These are phyloP conservation scores for Diplolepis rosae DNA, from an alignment of 2,888 invertebrate species.

Conservation along the genomic window DNA sequence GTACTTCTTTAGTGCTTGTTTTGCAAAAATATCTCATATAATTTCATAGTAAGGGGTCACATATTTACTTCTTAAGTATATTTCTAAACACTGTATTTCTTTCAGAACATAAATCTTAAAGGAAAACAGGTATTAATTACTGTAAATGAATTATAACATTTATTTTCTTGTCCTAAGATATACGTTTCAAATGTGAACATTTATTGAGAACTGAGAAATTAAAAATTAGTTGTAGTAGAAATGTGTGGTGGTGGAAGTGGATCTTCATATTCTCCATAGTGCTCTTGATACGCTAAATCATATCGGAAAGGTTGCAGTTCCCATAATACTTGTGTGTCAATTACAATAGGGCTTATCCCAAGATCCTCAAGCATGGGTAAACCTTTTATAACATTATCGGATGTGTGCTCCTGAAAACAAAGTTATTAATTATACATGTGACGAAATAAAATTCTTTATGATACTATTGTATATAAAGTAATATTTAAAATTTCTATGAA, in stretches of 20 bases:
- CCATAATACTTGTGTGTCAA: constrained; percentile 90
- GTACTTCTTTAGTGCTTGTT: no score
- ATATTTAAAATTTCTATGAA: no score
- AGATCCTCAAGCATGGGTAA: constrained; percentile 91
- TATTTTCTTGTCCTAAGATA: no score
- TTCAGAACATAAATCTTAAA: no score
- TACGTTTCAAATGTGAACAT: not conserved
- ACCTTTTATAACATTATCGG: constrained; percentile 79
- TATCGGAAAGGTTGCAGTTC: constrained; percentile 83
- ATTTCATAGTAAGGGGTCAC: no score
- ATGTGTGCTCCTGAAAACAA: constrained; percentile 81
- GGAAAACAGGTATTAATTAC: no score
- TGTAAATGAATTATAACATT: no score
- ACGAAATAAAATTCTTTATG: constrained; percentile 9
- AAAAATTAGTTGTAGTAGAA: not conserved
- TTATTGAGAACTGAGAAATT: not conserved
- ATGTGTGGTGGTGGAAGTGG: constrained; percentile 77
- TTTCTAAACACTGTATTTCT: no score
- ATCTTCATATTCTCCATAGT: constrained; percentile 83
- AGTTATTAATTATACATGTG: constrained; percentile 4
- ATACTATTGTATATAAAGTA: no score
- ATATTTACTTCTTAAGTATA: no score
- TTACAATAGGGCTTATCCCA: constrained; percentile 83
- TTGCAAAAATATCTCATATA: no score
- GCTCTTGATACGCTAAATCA: constrained; percentile 83